Percentiles rank a stretch among this genome's conserved stretches.
These are phyloP conservation scores for Ptiloglossa arizonensis DNA, from an alignment of 1,140 invertebrate species.

Conservation along the genomic window DNA sequence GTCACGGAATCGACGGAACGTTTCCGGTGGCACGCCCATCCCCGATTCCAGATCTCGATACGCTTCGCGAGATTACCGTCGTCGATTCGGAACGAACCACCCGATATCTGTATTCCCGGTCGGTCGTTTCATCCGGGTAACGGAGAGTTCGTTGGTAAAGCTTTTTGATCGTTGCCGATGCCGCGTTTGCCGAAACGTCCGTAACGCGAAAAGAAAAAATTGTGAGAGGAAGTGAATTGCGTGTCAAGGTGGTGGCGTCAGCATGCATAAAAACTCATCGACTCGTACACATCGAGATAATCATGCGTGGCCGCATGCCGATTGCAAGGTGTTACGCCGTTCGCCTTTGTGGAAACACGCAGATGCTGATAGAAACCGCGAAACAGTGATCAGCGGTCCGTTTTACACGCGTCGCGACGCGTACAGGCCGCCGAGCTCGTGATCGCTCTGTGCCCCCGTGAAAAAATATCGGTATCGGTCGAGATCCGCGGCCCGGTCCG, in stretches of 20 bases:
- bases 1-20: conserved; percentile 17
- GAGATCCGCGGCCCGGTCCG: neutral
- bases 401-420: no score
- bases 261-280: conserved; percentile 62
- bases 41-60: conserved; percentile 7
- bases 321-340: conserved; percentile 52
- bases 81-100: neutral
- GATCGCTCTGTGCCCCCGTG: no score
- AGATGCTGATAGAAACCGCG: conserved; percentile 28
- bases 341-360: conserved; percentile 38
- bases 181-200: conserved; percentile 2
- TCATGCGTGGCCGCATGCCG: conserved; percentile 75
- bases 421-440: no score
- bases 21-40: conserved; percentile 16
- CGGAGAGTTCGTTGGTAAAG: neutral
- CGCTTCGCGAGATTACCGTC: neutral
- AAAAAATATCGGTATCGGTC: no score
- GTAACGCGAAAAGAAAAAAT: conserved; percentile 24
- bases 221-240: conserved; percentile 5
- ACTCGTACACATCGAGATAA: conserved; percentile 63
- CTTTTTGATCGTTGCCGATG: conserved; percentile 42
- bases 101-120: neutral
- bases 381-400: conserved; percentile 38
- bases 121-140: neutral
- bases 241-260: conserved; percentile 44